These are phyloP conservation scores for Desmophyllum pertusum DNA, from an alignment of 92 coral and sea anemone species.

Conservation along the genomic window DNA sequence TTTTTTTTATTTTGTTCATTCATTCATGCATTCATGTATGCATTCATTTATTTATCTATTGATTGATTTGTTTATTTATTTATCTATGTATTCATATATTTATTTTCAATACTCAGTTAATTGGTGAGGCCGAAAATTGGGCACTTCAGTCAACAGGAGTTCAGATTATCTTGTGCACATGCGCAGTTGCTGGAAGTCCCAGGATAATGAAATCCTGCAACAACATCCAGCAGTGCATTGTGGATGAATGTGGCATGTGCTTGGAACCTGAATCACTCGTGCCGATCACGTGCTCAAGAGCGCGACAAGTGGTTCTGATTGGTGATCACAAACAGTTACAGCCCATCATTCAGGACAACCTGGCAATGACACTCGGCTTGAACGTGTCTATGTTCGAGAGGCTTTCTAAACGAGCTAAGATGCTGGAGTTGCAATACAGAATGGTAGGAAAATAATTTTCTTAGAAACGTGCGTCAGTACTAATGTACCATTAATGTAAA, in stretches of 20 bases:
- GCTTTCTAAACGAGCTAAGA: conserved; percentile 48
- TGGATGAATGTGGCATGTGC: conserved; percentile 96
- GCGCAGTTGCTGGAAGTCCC: conserved; percentile 68
- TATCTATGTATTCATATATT: background rate
- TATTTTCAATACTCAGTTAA: conserved; percentile 10
- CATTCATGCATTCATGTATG: background rate
- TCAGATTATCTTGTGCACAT: conserved; percentile 75
- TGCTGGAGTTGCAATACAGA: conserved; percentile 86
- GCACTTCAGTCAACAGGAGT: conserved; percentile 63
- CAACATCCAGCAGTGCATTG: conserved; percentile 75
- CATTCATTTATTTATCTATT: background rate
- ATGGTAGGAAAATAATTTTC: conserved; percentile 61
- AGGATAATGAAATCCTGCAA: conserved; percentile 39
- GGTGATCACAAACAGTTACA: conserved; percentile 96
- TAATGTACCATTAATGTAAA: too few species aligned
- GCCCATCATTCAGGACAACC: conserved; percentile 68
- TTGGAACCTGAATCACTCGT: conserved; percentile 88
- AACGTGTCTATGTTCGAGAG: conserved; percentile 86
- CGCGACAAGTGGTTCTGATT: conserved; percentile 80
- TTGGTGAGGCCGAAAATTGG: conserved; percentile 71
- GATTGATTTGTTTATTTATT: background rate
- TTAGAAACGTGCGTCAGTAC: too few species aligned
- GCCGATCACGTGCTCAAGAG: conserved; percentile 80
- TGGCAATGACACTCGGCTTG: conserved; percentile 74
- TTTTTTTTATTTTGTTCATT: background rate